Evolutionary conservation across 2,113 vertebrate species (phyloP), one percentile per base, ranked within the genome.

Genomic region (Parotia lawesii): DNA sequence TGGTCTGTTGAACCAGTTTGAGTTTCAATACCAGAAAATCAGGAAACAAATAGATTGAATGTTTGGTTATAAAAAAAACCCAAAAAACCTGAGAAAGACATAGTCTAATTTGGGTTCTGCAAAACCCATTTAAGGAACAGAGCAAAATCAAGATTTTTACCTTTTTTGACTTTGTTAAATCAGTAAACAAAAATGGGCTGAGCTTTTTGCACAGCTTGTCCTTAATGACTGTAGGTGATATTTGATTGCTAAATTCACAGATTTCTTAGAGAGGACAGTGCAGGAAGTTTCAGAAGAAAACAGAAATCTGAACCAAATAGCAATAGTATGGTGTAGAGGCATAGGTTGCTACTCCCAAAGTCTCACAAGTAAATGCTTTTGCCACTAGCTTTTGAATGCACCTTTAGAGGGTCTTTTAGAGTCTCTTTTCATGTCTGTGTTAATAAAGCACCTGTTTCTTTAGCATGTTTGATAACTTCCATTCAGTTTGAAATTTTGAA

Each of bases 1-100:
- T 79, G 37, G 7, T 38, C 44, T 95, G 20, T 87, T 60, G 44
- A 54, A 37, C 54, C 19, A 60, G 23, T 21, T 47, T 45, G 33
- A 33, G 14, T 66, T 91, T 74, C 25, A 62, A 38, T 42, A 57
- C 16, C 21, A 42, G 31, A 48, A 25, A 66, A 35, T n/a, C 20
- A 9, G 35, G 29, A 25, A 35, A 66, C 19, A 74, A 87, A 15
- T 24, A 1, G 13, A 38, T 50, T 44, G 23, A 58, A 38, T 33
- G 19, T 45, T 21, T 24, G 27, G 5, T 24, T 73, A 12, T 21
- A 31, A 25, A 31, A 23, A 65, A 10, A 11, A 1, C 4, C 12
- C 18, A 3, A 16, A 15, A 44, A 53, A 38, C 1, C 14, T 3
- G 2, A 64, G 16, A 23, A 71, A 8, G 3, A 11, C 10, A 1